These are phyloP conservation scores for Lutjanus campechanus DNA, from an alignment of 2,797 vertebrate genomes.

Conservation along the genomic window DNA sequence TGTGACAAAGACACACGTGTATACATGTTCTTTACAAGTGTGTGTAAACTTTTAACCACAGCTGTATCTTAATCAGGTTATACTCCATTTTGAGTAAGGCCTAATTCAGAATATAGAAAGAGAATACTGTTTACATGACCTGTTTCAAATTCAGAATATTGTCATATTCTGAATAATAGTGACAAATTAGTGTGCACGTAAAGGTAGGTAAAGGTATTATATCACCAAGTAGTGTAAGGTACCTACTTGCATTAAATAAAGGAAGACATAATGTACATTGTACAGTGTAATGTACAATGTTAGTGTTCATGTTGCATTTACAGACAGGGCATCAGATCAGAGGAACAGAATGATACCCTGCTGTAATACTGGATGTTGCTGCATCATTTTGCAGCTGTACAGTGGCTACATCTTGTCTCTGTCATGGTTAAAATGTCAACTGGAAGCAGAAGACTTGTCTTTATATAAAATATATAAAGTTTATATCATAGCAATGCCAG, in stretches of 20 bases:
- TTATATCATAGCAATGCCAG: background rate
- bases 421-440: background rate
- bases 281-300: no score
- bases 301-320: background rate
- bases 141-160: no score
- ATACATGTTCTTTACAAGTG: no score
- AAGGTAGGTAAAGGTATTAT: no score
- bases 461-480: background rate
- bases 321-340: background rate
- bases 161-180: no score
- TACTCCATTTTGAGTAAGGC: no score
- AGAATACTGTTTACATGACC: no score
- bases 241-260: background rate
- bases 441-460: background rate
- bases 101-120: no score
- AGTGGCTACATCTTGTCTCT: background rate
- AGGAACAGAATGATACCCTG: background rate
- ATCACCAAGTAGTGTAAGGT: background rate
- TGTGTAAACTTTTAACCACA: no score
- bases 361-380: background rate
- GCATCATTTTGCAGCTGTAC: background rate
- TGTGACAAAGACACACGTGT: no score
- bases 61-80: no score
- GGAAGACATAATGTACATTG: background rate
- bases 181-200: no score